These are phyloP conservation scores for Conchocele bisecta DNA, from an alignment of 2,888 invertebrate genomes.

Conservation along the genomic window DNA sequence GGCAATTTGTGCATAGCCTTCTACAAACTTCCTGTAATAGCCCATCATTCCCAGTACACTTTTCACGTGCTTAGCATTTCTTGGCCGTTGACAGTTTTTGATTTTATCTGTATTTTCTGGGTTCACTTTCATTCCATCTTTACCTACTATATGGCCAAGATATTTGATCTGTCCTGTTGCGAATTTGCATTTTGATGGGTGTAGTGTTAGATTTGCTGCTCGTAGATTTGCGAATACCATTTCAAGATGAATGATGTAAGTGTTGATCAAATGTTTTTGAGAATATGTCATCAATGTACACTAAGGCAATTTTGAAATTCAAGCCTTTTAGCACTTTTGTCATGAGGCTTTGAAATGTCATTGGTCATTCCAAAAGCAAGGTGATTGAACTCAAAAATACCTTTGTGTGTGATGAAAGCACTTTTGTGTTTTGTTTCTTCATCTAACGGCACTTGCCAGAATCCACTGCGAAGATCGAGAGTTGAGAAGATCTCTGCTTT, in stretches of 20 bases:
- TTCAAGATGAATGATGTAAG: conserved; percentile 42
- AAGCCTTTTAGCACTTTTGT: conserved; percentile 21
- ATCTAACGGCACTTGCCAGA: conserved; percentile 30
- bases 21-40: conserved; percentile 50
- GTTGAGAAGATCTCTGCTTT: conserved; percentile 11
- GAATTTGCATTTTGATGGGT: conserved; percentile 57
- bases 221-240: conserved; percentile 42
- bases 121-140: conserved; percentile 49
- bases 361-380: conserved; percentile 45
- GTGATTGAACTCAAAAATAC: conserved; percentile 27
- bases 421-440: conserved; percentile 16
- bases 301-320: conserved; percentile 43
- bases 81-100: conserved; percentile 12
- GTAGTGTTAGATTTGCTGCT: conserved; percentile 48
- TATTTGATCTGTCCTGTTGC: conserved; percentile 44
- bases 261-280: conserved; percentile 41
- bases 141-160: conserved; percentile 55
- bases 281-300: conserved; percentile 60
- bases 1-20: conserved; percentile 44
- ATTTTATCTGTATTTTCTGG: conserved; percentile 49
- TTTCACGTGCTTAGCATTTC: conserved; percentile 26
- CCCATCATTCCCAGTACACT: conserved; percentile 32
- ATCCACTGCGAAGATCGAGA: conserved; percentile 31
- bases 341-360: conserved; percentile 33
- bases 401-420: conserved; percentile 25